Evolutionary conservation across 2,888 invertebrate genomes (phyloP).

Genomic region (Cartodere bifasciata): DNA sequence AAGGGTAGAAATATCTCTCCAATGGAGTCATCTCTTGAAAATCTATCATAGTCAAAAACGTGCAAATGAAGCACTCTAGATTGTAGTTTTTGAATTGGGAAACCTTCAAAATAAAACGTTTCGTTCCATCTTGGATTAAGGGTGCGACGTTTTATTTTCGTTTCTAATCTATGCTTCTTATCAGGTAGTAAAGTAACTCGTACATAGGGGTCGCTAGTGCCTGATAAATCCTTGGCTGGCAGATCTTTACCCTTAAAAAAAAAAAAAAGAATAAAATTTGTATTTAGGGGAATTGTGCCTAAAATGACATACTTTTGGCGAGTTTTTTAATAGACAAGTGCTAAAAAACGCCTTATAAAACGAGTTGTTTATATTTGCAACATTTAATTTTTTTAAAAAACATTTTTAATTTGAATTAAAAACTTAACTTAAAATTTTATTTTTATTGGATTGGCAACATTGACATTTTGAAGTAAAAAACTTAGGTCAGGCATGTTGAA

Average conservation of each 20-base stretch:
- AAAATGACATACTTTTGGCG: too few species aligned
- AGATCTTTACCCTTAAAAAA: slow-evolving; percentile 71
- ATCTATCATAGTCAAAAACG: slow-evolving; percentile 89
- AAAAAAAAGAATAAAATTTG: slow-evolving; percentile 2
- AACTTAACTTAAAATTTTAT: too few species aligned
- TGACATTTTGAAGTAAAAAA: too few species aligned
- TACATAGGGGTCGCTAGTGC: slow-evolving; percentile 87
- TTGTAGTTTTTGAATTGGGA: slow-evolving; percentile 85
- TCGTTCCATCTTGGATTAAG: slow-evolving; percentile 90
- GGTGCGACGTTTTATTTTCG: slow-evolving; percentile 83
- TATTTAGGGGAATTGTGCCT: too few species aligned
- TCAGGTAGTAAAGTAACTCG: slow-evolving; percentile 80
- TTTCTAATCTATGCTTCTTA: slow-evolving; percentile 84
- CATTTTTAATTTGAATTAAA: too few species aligned
- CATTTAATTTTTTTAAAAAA: too few species aligned
- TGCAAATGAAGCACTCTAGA: slow-evolving; percentile 84
- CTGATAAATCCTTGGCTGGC: slow-evolving; percentile 86
- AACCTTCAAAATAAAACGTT: slow-evolving; percentile 89
- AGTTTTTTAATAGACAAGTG: too few species aligned
- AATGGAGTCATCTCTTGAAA: slow-evolving; percentile 87
- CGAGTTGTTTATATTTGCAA: too few species aligned
- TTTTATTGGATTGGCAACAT: too few species aligned
- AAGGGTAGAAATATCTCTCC: slow-evolving; percentile 86
- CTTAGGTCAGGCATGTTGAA: too few species aligned
- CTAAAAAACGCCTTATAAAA: too few species aligned